Base-by-base conservation (phyloP, 2,113 vertebrate species). In the Setophaga coronata region DNA sequence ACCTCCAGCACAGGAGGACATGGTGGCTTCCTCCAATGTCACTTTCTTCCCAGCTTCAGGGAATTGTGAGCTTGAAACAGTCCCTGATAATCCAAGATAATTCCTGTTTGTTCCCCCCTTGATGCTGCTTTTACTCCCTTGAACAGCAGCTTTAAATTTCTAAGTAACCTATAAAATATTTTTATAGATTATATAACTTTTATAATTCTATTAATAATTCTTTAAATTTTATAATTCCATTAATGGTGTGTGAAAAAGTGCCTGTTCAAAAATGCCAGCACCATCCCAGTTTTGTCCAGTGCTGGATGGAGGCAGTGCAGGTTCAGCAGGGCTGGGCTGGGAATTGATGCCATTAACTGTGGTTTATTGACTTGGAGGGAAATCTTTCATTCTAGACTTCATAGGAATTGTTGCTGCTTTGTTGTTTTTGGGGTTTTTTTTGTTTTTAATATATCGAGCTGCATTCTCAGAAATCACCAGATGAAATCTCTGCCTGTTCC, bases 381-480 rank as follows among this genome's bases (percentile, higher is more conserved):
- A 79, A 26, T 1, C 38, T 79, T 45, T 38, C 29, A 10, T 66
- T 82, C 38, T n/a, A 33, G 12, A 23, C 31, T 51, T 60, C 7
- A 18, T 15, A 6, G 5, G 28, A 62, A 20, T 48, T 51, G 28
- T 76, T 71, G 53, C 19, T 45, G 73, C 17, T 45, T 61, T 78
- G 72, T 53, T 43, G 13, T 7, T 50, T 20, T 20, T 54, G 17
- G 6, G 36, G 10, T 5, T n/a, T n/a, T 72, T 42, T 81, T 50
- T 65, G 12, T 20, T 31, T 36, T 60, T 38, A 23, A 42, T 31
- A 48, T 12, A 65, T 48, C 53, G 73, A 72, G 36, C 70, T 69
- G 36, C n/a, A n/a, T 67, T 90, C 67, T 94, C 31, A 72, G 57
- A 79, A 88, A 79, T 53, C 40, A 31, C 23, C 61, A 36, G 61